Evolutionary conservation across 2,113 vertebrate genomes (phyloP).

Genomic region (Todiramphus chloris): DNA sequence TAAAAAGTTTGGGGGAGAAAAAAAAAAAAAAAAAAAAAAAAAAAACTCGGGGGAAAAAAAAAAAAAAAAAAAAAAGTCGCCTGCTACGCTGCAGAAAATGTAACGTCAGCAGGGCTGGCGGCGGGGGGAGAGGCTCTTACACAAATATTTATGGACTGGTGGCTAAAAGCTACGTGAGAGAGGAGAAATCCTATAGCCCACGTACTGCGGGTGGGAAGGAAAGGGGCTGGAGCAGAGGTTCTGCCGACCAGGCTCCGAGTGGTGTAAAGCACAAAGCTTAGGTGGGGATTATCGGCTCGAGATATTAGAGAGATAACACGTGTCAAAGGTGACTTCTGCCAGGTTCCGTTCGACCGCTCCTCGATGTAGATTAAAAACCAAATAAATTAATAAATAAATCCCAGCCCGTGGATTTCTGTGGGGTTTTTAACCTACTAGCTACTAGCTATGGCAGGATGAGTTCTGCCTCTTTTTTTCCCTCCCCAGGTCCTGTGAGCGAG

Average conservation of each 20-base stretch:
- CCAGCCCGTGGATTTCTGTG: fast-evolving
- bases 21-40: neutral
- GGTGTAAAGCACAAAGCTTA: neutral
- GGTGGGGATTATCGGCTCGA: neutral
- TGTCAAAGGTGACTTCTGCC: neutral
- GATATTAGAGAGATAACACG: neutral
- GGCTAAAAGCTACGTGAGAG: fast-evolving
- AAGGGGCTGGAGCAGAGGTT: neutral
- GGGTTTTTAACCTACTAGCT: neutral
- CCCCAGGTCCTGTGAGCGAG: neutral
- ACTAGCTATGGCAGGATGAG: neutral
- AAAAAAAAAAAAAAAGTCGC: neutral
- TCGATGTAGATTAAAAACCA: neutral
- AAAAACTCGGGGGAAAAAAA: neutral
- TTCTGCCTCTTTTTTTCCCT: neutral
- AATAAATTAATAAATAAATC: neutral
- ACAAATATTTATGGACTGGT: neutral
- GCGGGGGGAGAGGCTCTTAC: neutral
- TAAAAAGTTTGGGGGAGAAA: neutral
- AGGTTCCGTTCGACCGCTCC: neutral
- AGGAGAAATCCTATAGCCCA: fast-evolving
- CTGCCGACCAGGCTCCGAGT: fast-evolving
- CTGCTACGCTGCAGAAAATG: neutral
- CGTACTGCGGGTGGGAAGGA: fast-evolving
- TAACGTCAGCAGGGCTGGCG: neutral